Conservation (phyloP, 2,113 vertebrate genomes). For the Saguinus imperator region DNA sequence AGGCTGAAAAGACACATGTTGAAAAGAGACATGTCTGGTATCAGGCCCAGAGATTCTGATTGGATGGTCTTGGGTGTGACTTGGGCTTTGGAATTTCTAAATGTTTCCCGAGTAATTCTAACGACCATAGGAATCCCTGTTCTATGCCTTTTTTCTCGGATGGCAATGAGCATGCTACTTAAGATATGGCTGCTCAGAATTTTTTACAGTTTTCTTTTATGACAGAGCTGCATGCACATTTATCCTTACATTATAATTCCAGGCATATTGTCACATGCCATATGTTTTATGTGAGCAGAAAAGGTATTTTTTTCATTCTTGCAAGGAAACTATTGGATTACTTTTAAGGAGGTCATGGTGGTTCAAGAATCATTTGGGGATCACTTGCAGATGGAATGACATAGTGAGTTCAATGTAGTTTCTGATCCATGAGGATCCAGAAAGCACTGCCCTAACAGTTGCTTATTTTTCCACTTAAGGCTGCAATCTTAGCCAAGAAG, state of each 20-base stretch:
- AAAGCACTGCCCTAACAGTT: background rate
- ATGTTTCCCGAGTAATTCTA: background rate
- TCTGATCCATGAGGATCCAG: background rate
- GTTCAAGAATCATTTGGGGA: background rate
- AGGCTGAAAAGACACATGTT: no score
- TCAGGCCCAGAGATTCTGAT: background rate
- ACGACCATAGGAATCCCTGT: background rate
- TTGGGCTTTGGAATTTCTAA: background rate
- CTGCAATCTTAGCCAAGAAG: background rate
- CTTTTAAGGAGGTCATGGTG: background rate
- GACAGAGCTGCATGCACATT: background rate
- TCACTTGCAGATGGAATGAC: constrained; percentile 1
- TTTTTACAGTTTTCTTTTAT: background rate
- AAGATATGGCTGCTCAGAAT: background rate
- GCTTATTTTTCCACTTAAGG: background rate
- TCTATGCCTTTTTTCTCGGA: background rate
- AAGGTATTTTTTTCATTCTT: background rate
- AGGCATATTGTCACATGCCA: background rate
- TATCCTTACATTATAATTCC: background rate
- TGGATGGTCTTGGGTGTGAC: background rate
- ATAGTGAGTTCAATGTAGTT: background rate
- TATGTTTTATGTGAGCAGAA: background rate
- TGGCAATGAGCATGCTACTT: background rate
- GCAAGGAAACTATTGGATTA: constrained; percentile 10
- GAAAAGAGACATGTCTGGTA: background rate